Conservation (phyloP, 2,797 vertebrate species). For the Danio choprae region DNA sequence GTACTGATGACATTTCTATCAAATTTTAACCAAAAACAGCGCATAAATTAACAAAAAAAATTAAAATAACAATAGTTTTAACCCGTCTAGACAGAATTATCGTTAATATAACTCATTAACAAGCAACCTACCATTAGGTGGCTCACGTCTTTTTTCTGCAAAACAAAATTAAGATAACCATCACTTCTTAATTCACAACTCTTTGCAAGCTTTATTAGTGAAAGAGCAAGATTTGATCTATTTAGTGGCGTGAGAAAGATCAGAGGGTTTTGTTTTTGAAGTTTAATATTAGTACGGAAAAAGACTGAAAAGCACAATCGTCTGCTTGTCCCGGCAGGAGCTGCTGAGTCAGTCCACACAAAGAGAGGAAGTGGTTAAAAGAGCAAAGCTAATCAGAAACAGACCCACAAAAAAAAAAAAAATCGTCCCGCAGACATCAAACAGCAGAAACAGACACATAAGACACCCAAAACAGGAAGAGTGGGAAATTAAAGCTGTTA, state of each 20-base stretch:
- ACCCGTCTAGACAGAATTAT: background rate
- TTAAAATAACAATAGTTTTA: too few species aligned
- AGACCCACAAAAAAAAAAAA: constrained; percentile 30
- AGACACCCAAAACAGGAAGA: background rate
- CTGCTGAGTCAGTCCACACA: constrained; percentile 30
- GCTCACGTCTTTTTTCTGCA: constrained; percentile 91
- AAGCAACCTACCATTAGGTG: constrained; percentile 85
- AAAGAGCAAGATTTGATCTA: constrained; percentile 1
- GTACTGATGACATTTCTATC: too few species aligned
- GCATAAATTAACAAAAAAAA: too few species aligned
- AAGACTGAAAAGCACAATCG: constrained; percentile 10
- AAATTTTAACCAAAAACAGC: too few species aligned
- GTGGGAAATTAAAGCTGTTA: background rate
- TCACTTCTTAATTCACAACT: constrained; percentile 11
- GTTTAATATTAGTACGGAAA: constrained; percentile 14
- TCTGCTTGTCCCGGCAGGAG: constrained; percentile 19
- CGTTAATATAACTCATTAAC: background rate
- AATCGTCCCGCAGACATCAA: constrained; percentile 29
- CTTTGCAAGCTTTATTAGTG: background rate
- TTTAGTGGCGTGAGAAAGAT: background rate
- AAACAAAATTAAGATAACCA: constrained; percentile 67
- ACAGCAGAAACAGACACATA: constrained; percentile 2
- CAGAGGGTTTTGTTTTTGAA: background rate
- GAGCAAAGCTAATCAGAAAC: constrained; percentile 51
- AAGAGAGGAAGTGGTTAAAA: constrained; percentile 38